These are phyloP conservation scores for Phrynosoma blainvillii DNA, from an alignment of 2,113 vertebrate genomes.

Conservation along the genomic window DNA sequence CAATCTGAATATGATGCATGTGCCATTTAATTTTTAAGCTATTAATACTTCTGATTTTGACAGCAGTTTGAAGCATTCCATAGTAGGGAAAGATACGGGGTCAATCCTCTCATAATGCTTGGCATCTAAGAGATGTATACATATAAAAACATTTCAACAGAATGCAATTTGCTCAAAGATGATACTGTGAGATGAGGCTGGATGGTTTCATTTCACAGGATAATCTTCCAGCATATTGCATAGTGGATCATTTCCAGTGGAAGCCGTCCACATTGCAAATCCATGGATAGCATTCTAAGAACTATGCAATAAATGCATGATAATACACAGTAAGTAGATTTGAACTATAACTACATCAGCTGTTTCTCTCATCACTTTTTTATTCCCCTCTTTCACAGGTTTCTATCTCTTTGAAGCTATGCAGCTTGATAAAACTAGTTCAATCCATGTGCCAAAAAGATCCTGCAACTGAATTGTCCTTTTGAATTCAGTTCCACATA, in stretches of 20 bases:
- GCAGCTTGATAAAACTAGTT: no score
- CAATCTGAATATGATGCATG: not conserved
- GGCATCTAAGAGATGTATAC: slow-evolving; percentile 13
- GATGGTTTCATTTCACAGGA: slow-evolving; percentile 3
- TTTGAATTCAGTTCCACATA: not conserved
- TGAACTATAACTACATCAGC: not conserved
- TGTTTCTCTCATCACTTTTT: not conserved
- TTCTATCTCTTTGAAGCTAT: not conserved
- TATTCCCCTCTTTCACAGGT: no score
- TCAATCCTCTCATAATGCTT: slow-evolving; percentile 20
- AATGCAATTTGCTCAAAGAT: slow-evolving; percentile 17
- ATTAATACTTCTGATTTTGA: slow-evolving; percentile 17
- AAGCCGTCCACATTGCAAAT: not conserved
- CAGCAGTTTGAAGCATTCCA: slow-evolving; percentile 21
- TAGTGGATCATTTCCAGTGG: not conserved
- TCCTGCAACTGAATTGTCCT: not conserved
- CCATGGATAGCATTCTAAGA: not conserved
- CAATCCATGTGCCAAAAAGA: not conserved
- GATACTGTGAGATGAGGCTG: slow-evolving; percentile 16
- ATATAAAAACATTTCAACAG: slow-evolving; percentile 19
- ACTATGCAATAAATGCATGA: not conserved
- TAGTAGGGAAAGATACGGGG: slow-evolving; percentile 4
- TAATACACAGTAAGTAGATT: not conserved
- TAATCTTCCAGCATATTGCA: not conserved
- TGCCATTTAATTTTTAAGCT: slow-evolving; percentile 6